phyloP scores from a whole-genome alignment of 2,797 vertebrate species.

The Ceryle rudis region DNA sequence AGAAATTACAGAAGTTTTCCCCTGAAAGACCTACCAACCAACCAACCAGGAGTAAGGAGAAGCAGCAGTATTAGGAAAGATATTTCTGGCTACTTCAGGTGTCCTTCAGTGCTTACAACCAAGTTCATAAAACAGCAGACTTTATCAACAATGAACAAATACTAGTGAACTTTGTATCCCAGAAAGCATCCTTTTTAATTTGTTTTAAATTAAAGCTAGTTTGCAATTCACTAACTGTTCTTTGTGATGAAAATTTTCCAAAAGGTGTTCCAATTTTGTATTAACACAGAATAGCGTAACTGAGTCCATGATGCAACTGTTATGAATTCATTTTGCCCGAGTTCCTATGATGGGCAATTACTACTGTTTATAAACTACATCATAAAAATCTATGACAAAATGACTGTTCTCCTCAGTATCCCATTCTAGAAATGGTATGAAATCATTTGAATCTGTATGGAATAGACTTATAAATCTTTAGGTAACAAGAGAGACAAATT shows the following conservation, averaged over 20 bases:
- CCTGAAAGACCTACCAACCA: background rate
- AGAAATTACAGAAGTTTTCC: background rate
- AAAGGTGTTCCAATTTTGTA: background rate
- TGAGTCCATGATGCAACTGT: background rate
- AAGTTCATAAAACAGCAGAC: background rate
- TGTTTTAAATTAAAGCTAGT: background rate
- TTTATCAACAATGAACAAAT: background rate
- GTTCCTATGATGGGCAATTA: background rate
- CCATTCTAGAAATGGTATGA: background rate
- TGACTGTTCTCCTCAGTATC: background rate
- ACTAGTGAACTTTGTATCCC: background rate
- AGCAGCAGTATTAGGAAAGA: background rate
- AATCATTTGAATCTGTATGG: slow-evolving; percentile 2
- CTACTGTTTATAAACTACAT: background rate
- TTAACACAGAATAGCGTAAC: background rate
- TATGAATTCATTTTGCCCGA: background rate
- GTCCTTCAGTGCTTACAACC: background rate
- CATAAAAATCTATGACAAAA: background rate
- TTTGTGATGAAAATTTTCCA: background rate
- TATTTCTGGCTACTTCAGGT: background rate
- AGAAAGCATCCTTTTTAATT: background rate
- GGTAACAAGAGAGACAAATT: background rate
- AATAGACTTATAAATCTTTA: background rate
- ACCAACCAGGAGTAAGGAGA: background rate
- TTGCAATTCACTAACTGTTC: background rate